Evolutionary conservation across 2,888 invertebrate genomes (phyloP), one percentile per base, ranked within the genome.

Genomic region (Ormyrus nitidulus): DNA sequence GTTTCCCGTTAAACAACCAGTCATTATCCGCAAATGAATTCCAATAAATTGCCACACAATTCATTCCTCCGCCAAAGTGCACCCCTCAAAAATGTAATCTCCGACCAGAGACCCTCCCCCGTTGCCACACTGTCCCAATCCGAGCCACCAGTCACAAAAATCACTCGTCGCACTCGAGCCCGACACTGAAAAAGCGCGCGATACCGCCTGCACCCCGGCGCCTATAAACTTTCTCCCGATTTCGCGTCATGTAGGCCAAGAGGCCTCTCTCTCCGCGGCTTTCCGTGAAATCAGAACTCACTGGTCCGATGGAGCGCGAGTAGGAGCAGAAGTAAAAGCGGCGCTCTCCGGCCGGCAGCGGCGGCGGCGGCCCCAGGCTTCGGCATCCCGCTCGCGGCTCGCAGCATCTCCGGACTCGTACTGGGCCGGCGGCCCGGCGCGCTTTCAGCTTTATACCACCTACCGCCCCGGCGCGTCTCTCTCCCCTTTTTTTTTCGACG

Each of bases 381-480:
- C 87, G 87, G 87, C 89, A 88, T 89, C 88, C 88, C 88, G 84
- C 85, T 34, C 34, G 34, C 88, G 85, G 87, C 84, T 86, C 86
- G 88, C 89, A 65, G 48, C 56, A 34, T 65, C 58, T 66, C 61
- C 34, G 64, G 64, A 88, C 87, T 88, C 87, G 88, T 87, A 90
- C 90, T 90, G 89, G 89, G 88, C 87, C 88, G 86, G 88, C 85
- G 85, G 87, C 86, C 86, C 86, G 86, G 85, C 83, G 87, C 86
- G 85, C 88, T 86, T 88, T 86, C 89, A 87, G 87, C 88, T 90
- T 89, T 90, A 90, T 90, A 90, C 87, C 85, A 83, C 79, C 82
- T 83, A 86, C 84, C 86, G 44, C 61, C 65, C 58, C n/a, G 54
- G 62, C 44, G 49, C 61, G 13, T 59, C 68, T 53, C 64, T 74